Base-by-base conservation (phyloP, 2,113 vertebrate genomes). In the Pseudorectes ferrugineus region DNA sequence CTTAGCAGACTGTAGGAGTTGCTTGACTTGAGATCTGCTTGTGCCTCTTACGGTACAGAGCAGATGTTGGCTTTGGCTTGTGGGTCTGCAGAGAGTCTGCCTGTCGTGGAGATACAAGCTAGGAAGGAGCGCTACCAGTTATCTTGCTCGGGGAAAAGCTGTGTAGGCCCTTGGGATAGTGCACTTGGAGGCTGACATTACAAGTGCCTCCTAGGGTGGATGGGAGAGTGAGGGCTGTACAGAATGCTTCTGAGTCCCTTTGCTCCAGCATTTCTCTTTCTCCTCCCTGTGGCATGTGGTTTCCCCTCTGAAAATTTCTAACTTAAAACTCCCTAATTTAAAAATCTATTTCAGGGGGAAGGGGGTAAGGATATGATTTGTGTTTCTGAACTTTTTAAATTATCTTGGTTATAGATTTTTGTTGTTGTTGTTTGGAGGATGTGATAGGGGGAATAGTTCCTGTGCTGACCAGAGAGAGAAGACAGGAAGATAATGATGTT, bases 401-500 rank as follows among this genome's bases (percentile, higher is more conserved):
- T 83, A 36, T 33, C 72, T 65, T 70, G 48, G 68, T 75, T 38
- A 15, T 70, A 57, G 43, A 35, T 78, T 51, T 75, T 61, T 63
- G 31, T 38, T 59, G 51, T 89, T 77, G 33, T 88, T 71, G 25
- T 80, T 85, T 58, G 40, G 43, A 57, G 49, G 63, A 23, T 54
- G 40, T 81, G 86, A 58, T 72, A 62, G 62, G 61, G 55, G 80
- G 51, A 85, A 65, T 54, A 78, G 66, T 91, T 93, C 63, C 54
- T 90, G 31, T 90, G 61, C 79, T 96, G 92, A 72, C 86, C 85
- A 92, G 84, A 94, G 94, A 49, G 70, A 94, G 93, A 95, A 94
- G 92, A 81, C 65, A 66, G 85, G 91, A 95, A 68, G 88, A 95
- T 92, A 91, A 74, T 78, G 96, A 96, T 97, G 92, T 96, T 94